Base-by-base conservation (phyloP, 2,888 invertebrate genomes). In the Euproctis similis region DNA sequence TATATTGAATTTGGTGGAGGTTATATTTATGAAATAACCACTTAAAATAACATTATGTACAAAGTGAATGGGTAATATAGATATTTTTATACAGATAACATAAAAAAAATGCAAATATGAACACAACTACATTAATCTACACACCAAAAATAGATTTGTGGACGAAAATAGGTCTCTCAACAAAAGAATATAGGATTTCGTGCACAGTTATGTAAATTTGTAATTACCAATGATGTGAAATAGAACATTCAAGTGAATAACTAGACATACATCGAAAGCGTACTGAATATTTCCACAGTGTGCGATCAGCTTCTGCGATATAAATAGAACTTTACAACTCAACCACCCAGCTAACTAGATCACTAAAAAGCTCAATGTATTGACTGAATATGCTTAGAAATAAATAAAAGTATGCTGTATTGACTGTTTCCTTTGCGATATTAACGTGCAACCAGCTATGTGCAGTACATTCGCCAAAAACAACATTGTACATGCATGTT, bases 301-400 rank as follows among this genome's bases (percentile, higher is more conserved):
- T 46, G 51, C 53, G 53, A 66, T 62, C 62, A 66, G 69, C 64
- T 59, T 68, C 53, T 38, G 41, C 45, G 67, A 64, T 81, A 81
- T 76, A 78, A 71, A 68, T 81, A 81, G 78, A 69, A 61, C 59
- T 57, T n/a, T n/a, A n/a, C n/a, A 60, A 64, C 65, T 67, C 68
- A 58, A 50, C 53, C 59, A 64, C 59, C 57, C 60, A 64, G 59
- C 66, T 63, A 66, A 54, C 53, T 52, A 62, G 59, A 51, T 58
- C 60, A 60, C 51, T 46, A 47, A 52, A 47, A 56, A 56, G 51
- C 48, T 45, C 28, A 34, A 19, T 37, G 31, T 39, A 45, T 38
- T 42, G 44, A 45, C 47, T 59, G 53, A 49, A 53, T 53, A 60
- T 53, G 45, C 49, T 51, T 47, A 48, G 46, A 42, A 53, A 54